Evolutionary conservation across 2,113 vertebrate species (phyloP).

Genomic region (Cyanocitta stelleri): DNA sequence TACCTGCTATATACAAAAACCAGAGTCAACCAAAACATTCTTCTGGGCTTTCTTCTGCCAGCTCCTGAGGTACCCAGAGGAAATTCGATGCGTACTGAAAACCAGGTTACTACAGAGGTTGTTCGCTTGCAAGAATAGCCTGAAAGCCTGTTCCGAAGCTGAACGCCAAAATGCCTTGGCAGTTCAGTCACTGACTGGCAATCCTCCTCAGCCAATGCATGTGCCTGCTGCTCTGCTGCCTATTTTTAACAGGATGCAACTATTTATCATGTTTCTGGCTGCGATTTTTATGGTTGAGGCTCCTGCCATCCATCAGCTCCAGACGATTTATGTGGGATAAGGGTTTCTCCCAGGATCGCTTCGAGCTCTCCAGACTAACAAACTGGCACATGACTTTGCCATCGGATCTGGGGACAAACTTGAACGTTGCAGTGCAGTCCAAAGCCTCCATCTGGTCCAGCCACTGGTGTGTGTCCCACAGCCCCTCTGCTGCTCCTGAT

Average conservation of each 20-base stretch:
- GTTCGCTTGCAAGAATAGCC: not conserved
- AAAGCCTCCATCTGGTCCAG: conserved; percentile 22
- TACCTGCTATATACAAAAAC: not conserved
- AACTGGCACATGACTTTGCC: not conserved
- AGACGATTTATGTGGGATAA: conserved; percentile 3
- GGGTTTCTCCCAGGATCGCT: not conserved
- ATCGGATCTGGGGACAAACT: not conserved
- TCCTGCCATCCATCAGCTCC: conserved; percentile 43
- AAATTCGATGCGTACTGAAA: not conserved
- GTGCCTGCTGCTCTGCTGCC: conserved; percentile 20
- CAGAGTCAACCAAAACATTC: conserved; percentile 35
- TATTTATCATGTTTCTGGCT: conserved; percentile 49
- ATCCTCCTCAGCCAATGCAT: not conserved
- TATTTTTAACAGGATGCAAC: conserved; percentile 38
- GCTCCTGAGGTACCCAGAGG: not conserved
- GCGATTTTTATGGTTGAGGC: conserved; percentile 23
- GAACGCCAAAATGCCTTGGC: not conserved
- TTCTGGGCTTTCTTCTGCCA: conserved; percentile 13
- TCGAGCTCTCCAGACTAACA: not conserved
- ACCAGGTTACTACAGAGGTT: not conserved
- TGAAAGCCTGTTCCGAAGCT: not conserved
- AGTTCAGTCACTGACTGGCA: conserved; percentile 19
- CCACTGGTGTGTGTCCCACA: not conserved
- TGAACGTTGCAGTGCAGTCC: not conserved
- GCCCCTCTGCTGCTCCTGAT: not conserved